phyloP scores from a whole-genome alignment of 2,113 vertebrate species.

The Anolis carolinensis region DNA sequence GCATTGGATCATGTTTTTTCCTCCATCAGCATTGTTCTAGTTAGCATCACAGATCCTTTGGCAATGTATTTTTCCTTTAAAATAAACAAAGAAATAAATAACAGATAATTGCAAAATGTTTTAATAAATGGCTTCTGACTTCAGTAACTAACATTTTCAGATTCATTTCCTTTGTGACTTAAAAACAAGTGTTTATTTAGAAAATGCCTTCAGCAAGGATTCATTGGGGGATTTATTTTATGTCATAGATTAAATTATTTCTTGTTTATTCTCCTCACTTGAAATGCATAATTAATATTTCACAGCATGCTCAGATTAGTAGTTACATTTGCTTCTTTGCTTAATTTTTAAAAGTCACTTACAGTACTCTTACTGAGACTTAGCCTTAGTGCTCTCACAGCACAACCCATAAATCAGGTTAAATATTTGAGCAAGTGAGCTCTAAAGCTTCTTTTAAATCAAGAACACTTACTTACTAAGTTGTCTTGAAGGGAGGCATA shows the following conservation, averaged over 20 bases:
- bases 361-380: slow-evolving; percentile 57
- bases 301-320: slow-evolving; percentile 67
- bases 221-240: slow-evolving; percentile 70
- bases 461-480: slow-evolving; percentile 27
- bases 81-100: neutral
- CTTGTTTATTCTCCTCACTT: slow-evolving; percentile 69
- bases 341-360: slow-evolving; percentile 73
- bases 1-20: slow-evolving; percentile 24
- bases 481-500: neutral
- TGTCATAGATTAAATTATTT: slow-evolving; percentile 74
- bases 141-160: slow-evolving; percentile 61
- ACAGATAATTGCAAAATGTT: slow-evolving; percentile 39
- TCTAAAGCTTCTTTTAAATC: slow-evolving; percentile 65
- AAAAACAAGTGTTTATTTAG: slow-evolving; percentile 73
- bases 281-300: slow-evolving; percentile 77
- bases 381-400: slow-evolving; percentile 63
- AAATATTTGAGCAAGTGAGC: slow-evolving; percentile 66
- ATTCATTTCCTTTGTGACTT: slow-evolving; percentile 69
- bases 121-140: slow-evolving; percentile 67
- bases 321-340: slow-evolving; percentile 66
- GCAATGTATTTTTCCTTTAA: slow-evolving; percentile 32
- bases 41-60: slow-evolving; percentile 18
- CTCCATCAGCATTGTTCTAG: slow-evolving; percentile 23
- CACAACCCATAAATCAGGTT: slow-evolving; percentile 73
- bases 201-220: slow-evolving; percentile 67